Base-by-base conservation (phyloP, 1,140 invertebrate genomes). In the Atta texana region DNA sequence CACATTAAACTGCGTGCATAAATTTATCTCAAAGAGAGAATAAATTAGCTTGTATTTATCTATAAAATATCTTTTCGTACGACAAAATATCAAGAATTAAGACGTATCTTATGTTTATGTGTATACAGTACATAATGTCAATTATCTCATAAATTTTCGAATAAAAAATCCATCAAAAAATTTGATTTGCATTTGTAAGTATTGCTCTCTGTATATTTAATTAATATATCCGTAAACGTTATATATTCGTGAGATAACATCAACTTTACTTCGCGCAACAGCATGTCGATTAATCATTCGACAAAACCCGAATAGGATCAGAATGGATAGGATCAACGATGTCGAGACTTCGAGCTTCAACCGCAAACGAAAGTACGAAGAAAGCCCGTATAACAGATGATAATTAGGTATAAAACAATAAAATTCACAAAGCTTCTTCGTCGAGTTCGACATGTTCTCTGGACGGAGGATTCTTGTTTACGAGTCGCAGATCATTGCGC, bases 401-500 rank as follows among this genome's bases (percentile, higher is more conserved):
- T 87, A 91, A 90, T 90, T 91, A 90, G 78, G 63, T 81, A 78
- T 31, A 76, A 90, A 91, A 88, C 53, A 49, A 31, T 68, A 66
- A 76, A 55, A 78, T 61, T 21, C 59, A 31, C 59, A 55, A 84
- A 86, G 55, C 66, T 82, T 86, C 72, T 77, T 75, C 69, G 80
- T 53, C 16, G 75, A 39, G 63, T 68, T n/a, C 24, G 24, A 14
- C 71, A 31, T 53, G 49, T 61, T 61, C 44, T 12, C 77, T n/a
- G 10, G 49, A 7, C 49, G 64, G 55, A 72, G 69, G 24, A 34
- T 88, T 66, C 90, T 91, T 93, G 92, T 93, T 93, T 93, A 93
- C 92, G 87, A 90, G 91, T 93, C 90, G 90, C 93, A 92, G 91
- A 88, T 93, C 93, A 93, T 93, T 93, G 93, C 92, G 63, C 88